A percentile compares a stretch with the other conserved stretches of the same genome.
Conservation (phyloP, 1,140 invertebrate species). For the Lanistes nyassanus region DNA sequence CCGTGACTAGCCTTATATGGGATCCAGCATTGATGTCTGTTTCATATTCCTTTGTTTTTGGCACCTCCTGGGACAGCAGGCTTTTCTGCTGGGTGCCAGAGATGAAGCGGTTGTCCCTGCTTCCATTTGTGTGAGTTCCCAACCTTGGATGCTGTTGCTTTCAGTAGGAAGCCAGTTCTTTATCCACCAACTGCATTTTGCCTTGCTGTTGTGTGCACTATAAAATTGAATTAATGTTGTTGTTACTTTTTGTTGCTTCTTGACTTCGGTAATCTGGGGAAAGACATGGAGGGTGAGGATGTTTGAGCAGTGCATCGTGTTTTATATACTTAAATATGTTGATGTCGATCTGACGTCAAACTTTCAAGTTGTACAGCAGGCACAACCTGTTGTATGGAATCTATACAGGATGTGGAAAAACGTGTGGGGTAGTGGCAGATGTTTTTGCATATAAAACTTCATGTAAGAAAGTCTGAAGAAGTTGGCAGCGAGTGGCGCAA, state of each 20-base stretch:
- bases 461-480: no score
- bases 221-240: background rate
- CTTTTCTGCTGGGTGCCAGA: conserved; percentile 9
- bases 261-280: background rate
- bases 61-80: conserved; percentile 7
- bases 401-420: no score
- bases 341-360: no score
- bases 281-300: background rate
- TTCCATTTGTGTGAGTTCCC: background rate
- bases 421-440: no score
- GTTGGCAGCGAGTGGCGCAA: no score
- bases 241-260: background rate
- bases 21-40: conserved; percentile 4
- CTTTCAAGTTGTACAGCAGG: no score
- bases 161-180: background rate
- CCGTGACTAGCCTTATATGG: conserved; percentile 16
- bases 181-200: background rate
- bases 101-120: background rate
- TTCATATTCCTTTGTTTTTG: conserved; percentile 11
- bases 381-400: no score
- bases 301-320: background rate
- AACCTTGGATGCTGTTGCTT: background rate
- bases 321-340: background rate
- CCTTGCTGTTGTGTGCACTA: background rate
- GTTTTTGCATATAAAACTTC: no score